These are phyloP conservation scores for Sebastes glaucus DNA, from an alignment of 2,797 vertebrate species.

Conservation along the genomic window DNA sequence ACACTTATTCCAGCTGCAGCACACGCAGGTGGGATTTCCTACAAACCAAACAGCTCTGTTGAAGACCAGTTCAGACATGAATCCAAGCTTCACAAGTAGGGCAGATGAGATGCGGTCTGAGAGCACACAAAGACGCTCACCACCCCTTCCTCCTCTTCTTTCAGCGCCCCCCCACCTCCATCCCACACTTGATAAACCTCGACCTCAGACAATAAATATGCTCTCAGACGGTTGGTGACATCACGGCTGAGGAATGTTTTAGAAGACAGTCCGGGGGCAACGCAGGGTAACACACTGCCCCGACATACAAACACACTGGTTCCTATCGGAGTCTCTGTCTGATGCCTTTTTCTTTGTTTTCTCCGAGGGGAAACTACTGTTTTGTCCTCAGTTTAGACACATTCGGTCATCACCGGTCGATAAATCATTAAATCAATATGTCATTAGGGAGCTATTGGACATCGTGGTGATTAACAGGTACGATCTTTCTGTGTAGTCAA, in stretches of 20 bases:
- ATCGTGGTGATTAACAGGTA: not conserved
- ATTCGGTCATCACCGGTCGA: not conserved
- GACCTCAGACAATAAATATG: slow-evolving; percentile 71
- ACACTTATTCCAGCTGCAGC: slow-evolving; percentile 11
- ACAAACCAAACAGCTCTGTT: slow-evolving; percentile 10
- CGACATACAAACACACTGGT: not conserved
- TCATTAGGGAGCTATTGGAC: not conserved
- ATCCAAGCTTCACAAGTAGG: slow-evolving; percentile 39
- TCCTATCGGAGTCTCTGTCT: too few relatives aligned
- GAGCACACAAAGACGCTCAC: slow-evolving; percentile 45
- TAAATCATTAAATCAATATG: slow-evolving; percentile 26
- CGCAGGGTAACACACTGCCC: not conserved
- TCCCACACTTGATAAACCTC: slow-evolving; percentile 65
- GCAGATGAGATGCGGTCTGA: slow-evolving; percentile 65
- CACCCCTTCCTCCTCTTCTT: not conserved
- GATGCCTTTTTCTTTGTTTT: not conserved
- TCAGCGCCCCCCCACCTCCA: slow-evolving; percentile 18
- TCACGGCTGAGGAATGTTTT: slow-evolving; percentile 71
- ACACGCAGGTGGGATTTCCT: slow-evolving; percentile 56
- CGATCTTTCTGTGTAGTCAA: not conserved
- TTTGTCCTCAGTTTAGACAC: not conserved
- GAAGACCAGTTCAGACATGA: slow-evolving; percentile 71
- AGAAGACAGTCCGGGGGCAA: slow-evolving; percentile 29
- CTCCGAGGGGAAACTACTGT: not conserved
- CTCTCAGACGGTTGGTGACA: slow-evolving; percentile 67